These are phyloP conservation scores for Macrobrachium rosenbergii DNA, from an alignment of 1,140 invertebrate genomes.

Conservation along the genomic window DNA sequence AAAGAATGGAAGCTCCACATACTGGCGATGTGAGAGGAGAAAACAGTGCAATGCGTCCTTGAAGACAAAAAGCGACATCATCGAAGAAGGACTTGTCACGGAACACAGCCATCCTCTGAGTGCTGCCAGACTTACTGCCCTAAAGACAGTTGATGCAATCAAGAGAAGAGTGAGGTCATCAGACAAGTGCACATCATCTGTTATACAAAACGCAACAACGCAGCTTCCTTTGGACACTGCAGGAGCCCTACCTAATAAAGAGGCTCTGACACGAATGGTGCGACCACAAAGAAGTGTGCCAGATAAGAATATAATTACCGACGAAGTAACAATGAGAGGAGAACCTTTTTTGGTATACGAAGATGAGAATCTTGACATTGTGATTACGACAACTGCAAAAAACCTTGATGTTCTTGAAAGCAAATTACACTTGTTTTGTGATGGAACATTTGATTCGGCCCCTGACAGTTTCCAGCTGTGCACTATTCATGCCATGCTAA, in stretches of 20 bases:
- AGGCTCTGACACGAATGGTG: background rate
- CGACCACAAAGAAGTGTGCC: constrained; percentile 29
- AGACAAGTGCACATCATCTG: constrained; percentile 31
- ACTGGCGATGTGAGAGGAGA: constrained; percentile 35
- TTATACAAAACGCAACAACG: constrained; percentile 45
- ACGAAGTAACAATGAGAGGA: background rate
- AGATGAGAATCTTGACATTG: constrained; percentile 15
- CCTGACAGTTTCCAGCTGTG: too few species aligned
- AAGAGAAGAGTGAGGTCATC: constrained; percentile 28
- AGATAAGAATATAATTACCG: background rate
- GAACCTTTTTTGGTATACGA: constrained; percentile 11
- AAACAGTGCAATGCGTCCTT: constrained; percentile 36
- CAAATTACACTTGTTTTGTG: background rate
- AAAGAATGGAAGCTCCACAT: constrained; percentile 38
- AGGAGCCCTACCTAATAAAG: constrained; percentile 42
- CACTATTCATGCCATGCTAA: too few species aligned
- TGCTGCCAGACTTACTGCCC: constrained; percentile 25
- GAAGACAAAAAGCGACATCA: constrained; percentile 39
- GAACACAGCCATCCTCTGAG: constrained; percentile 38
- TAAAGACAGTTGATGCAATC: constrained; percentile 43
- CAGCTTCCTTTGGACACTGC: constrained; percentile 35
- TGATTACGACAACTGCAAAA: constrained; percentile 7
- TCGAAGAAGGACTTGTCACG: constrained; percentile 19
- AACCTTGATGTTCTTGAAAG: constrained; percentile 32
- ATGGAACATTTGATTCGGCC: too few species aligned